These are phyloP conservation scores for Argyresthia albistria DNA, from an alignment of 2,888 invertebrate genomes.

Conservation along the genomic window DNA sequence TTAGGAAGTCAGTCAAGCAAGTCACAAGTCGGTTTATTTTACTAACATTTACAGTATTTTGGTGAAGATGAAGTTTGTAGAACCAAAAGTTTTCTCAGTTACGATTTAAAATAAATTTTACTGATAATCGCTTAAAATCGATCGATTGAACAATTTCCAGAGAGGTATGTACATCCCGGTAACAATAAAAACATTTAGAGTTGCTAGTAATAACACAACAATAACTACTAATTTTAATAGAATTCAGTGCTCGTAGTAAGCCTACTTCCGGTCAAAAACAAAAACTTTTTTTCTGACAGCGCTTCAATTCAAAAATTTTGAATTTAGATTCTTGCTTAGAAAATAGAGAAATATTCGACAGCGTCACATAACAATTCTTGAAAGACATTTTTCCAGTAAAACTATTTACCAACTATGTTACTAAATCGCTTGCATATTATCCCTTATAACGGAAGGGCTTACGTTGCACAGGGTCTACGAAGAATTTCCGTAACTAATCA, in stretches of 20 bases:
- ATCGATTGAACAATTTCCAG: background rate
- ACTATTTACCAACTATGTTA: background rate
- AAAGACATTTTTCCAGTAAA: conserved; percentile 18
- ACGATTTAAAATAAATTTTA: no score
- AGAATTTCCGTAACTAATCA: background rate
- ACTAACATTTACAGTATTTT: no score
- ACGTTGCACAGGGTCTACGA: background rate
- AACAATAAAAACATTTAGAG: background rate
- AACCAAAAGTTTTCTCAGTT: no score
- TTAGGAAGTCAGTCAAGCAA: no score
- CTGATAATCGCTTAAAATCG: no score
- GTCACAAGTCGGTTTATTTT: no score
- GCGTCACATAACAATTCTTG: no score
- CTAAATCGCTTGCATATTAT: background rate
- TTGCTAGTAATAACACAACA: background rate
- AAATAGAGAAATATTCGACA: no score
- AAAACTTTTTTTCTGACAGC: background rate
- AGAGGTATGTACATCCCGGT: background rate
- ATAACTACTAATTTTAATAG: background rate
- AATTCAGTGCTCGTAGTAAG: background rate
- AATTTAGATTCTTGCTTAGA: background rate
- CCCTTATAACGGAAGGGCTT: background rate
- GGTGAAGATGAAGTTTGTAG: no score
- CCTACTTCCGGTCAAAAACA: no score
- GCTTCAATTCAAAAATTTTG: background rate